phyloP scores from a whole-genome alignment of 2,797 vertebrate species.

The Dendrocincla tyrannina region DNA sequence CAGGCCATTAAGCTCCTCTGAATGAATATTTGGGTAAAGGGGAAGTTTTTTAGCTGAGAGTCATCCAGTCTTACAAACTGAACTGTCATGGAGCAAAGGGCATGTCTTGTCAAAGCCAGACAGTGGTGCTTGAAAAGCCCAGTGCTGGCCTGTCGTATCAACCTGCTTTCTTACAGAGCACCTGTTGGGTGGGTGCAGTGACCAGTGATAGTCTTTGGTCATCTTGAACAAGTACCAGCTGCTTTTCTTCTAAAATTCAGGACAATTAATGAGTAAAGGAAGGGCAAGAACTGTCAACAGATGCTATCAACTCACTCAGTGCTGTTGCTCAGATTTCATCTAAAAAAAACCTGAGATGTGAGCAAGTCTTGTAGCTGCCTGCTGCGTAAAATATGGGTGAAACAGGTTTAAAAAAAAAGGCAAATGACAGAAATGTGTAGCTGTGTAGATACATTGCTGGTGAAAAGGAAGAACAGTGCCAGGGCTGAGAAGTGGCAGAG shows the following conservation, averaged over 20 bases:
- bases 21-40: neutral
- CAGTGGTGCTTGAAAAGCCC: neutral
- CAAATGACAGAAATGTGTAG: neutral
- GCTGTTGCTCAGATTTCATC: neutral
- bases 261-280: neutral
- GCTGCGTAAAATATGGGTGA: neutral
- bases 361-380: neutral
- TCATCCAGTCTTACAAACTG: neutral
- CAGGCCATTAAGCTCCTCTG: neutral
- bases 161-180: neutral
- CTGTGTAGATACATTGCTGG: neutral
- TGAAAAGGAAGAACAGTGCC: neutral
- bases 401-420: neutral
- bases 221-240: neutral
- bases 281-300: neutral
- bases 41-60: neutral
- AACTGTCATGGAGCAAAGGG: neutral
- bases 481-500: neutral
- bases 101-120: fast-evolving
- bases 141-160: neutral
- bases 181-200: neutral
- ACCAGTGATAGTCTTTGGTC: neutral
- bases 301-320: neutral
- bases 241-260: neutral
- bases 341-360: neutral